Evolutionary conservation across 1,140 invertebrate genomes (phyloP).

Genomic region (Zaprionus ornatus): DNA sequence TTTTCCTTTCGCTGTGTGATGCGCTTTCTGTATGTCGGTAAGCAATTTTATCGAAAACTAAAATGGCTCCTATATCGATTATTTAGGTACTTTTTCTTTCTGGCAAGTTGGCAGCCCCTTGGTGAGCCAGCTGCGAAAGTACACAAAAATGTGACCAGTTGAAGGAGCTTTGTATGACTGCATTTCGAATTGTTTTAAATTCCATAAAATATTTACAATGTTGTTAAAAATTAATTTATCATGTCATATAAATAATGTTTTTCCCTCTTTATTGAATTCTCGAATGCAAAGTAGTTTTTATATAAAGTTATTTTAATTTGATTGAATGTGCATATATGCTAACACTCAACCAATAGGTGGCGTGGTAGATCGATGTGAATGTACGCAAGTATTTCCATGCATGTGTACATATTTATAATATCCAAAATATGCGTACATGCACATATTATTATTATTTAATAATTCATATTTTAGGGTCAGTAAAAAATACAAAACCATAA

Average conservation of each 20-base stretch:
- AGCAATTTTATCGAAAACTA: conserved; percentile 43
- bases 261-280: not conserved
- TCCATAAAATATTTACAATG: not conserved
- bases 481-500: too few species aligned
- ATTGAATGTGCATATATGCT: conserved; percentile 3
- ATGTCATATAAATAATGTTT: not conserved
- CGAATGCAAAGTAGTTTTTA: too few species aligned
- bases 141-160: conserved; percentile 33
- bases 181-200: not conserved
- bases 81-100: conserved; percentile 19
- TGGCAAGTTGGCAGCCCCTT: conserved; percentile 29
- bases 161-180: not conserved
- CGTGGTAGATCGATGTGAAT: too few species aligned
- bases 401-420: too few species aligned
- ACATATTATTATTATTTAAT: too few species aligned
- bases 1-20: conserved; percentile 64
- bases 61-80: conserved; percentile 55
- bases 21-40: conserved; percentile 56
- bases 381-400: too few species aligned
- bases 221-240: not conserved
- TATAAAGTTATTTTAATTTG: too few species aligned
- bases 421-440: too few species aligned
- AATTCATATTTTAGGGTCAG: too few species aligned
- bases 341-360: too few species aligned
- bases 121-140: conserved; percentile 3